Evolutionary conservation across 1,140 invertebrate genomes (phyloP).

Genomic region (Drosophila nannoptera): DNA sequence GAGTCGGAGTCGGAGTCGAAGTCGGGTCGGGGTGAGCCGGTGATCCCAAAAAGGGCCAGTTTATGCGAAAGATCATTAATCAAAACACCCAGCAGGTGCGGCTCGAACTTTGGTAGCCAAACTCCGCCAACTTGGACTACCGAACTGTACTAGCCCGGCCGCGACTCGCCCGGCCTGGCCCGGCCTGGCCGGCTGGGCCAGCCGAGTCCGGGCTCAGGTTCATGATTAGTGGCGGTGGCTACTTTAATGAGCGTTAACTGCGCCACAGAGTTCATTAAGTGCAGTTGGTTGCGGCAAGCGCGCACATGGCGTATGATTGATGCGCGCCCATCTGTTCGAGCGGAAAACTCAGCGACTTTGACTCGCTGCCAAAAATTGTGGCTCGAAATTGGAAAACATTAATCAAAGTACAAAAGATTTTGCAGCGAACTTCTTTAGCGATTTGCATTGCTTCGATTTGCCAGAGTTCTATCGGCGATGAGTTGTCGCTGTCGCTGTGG

Average conservation of each 20-base stretch:
- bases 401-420: conserved; percentile 34
- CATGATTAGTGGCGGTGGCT: conserved; percentile 73
- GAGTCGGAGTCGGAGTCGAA: not conserved
- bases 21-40: conserved; percentile 14
- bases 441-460: conserved; percentile 50
- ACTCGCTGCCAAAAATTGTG: conserved; percentile 59
- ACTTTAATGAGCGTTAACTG: conserved; percentile 77
- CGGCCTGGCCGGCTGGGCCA: conserved; percentile 23
- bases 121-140: conserved; percentile 51
- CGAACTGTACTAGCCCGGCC: conserved; percentile 66
- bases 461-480: conserved; percentile 21
- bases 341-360: conserved; percentile 51
- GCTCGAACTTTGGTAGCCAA: conserved; percentile 58
- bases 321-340: conserved; percentile 51
- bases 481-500: no score
- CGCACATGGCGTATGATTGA: conserved; percentile 64
- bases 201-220: conserved; percentile 10
- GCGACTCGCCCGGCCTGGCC: not conserved
- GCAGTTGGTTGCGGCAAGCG: conserved; percentile 41
- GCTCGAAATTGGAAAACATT: conserved; percentile 42
- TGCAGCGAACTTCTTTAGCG: conserved; percentile 25
- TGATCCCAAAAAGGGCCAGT: conserved; percentile 64
- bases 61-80: conserved; percentile 63
- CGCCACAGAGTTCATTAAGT: conserved; percentile 75
- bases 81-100: conserved; percentile 71